Evolutionary conservation across 2,797 vertebrate species (phyloP), one percentile per base, ranked within the genome.

Genomic region (Danio jaintianensis): DNA sequence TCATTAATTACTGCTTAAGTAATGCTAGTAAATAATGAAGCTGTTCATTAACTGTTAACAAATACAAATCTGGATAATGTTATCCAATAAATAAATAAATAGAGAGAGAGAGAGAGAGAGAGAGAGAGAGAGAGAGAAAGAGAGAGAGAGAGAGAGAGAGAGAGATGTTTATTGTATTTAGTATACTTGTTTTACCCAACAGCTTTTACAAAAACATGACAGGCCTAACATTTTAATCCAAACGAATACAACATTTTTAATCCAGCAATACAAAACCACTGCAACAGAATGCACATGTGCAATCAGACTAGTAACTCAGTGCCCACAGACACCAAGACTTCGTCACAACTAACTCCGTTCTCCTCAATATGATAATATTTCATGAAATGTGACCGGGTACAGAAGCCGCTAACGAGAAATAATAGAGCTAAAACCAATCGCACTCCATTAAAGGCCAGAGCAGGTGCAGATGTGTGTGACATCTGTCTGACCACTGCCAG

Each of bases 381-480:
- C 12, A 20, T 40, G 59, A 9, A 42, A 38, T 43, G 36, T 42
- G 15, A 38, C 59, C 59, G 22, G 12, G 22, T 22, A 15, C 11
- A 75, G 58, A 53, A n/a, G 75, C 10, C 12, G n/a, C n/a, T 13
- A 47, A 13, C 56, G 55, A 75, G 36, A 53, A 42, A 52, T 29
- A 16, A 42, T 53, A 40, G 6, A 40, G 2, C 9, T 29, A 42
- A 18, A 66, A 47, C 4, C 50, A 52, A 22, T 22, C 38, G 22
- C 56, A 47, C 45, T 59, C 15, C 52, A 58, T 52, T 7, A 4
- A 16, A 62, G 66, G 75, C 75, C 50, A 20, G 53, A 64, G 50
- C 72, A 38, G 18, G 67, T 75, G 67, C 85, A 84, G 85, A 83
- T 84, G 83, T 81, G 75, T 75, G 73, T 67, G 70, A 81, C 85